phyloP scores from a whole-genome alignment of 2,797 vertebrate species.

The Chiroxiphia lanceolata region DNA sequence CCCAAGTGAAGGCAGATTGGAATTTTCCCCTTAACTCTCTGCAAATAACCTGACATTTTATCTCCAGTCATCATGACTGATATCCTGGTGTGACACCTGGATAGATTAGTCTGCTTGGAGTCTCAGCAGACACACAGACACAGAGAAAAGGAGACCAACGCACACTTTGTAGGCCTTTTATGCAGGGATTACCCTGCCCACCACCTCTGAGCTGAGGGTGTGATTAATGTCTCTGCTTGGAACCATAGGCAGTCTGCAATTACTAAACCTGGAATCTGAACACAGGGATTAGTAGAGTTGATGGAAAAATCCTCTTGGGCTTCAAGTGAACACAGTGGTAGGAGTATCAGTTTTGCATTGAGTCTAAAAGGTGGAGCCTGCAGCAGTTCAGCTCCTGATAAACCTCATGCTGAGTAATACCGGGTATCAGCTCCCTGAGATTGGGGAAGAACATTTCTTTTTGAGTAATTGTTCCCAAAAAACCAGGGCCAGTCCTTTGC shows the following conservation, averaged over 20 bases:
- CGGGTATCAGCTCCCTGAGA: fast-evolving
- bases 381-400: not conserved
- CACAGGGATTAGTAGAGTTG: not conserved
- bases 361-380: not conserved
- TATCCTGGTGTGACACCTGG: not conserved
- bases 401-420: not conserved
- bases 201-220: not conserved
- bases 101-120: not conserved
- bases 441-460: not conserved
- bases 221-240: not conserved
- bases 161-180: not conserved
- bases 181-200: not conserved
- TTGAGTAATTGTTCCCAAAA: not conserved
- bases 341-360: not conserved
- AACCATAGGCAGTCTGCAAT: not conserved
- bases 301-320: not conserved
- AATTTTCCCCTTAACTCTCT: not conserved
- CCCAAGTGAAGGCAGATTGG: not conserved
- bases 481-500: not conserved
- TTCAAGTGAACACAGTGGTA: not conserved
- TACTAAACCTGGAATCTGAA: not conserved
- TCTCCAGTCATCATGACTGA: not conserved
- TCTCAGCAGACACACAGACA: not conserved
- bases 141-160: not conserved
- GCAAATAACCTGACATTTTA: not conserved